Conservation (phyloP, 2,888 invertebrate genomes). For the Gastracanthus pulcherrimus region DNA sequence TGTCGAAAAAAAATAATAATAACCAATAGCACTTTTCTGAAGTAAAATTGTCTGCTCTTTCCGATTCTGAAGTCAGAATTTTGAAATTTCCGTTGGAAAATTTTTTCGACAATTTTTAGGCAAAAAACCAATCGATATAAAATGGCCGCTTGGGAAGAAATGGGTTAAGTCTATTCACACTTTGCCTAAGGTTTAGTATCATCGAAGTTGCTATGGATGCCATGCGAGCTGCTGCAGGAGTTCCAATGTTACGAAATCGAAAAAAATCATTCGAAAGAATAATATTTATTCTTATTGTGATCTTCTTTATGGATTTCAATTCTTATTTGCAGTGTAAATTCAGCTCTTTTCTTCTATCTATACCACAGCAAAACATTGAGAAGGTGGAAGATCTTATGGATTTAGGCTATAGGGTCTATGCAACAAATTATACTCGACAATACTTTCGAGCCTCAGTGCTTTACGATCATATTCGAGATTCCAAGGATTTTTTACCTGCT, state of each 20-base stretch:
- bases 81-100: too few relatives aligned
- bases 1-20: too few relatives aligned
- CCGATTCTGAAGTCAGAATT: too few relatives aligned
- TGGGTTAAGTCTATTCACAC: not conserved
- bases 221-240: not conserved
- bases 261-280: not conserved
- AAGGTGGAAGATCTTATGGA: not conserved
- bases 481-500: not conserved
- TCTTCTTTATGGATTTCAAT: not conserved
- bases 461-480: not conserved
- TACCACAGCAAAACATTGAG: not conserved
- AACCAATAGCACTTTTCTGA: too few relatives aligned
- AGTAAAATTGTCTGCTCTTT: too few relatives aligned
- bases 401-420: not conserved
- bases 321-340: not conserved
- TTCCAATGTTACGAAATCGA: not conserved
- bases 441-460: not conserved
- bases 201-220: not conserved
- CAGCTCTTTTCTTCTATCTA: not conserved
- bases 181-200: not conserved
- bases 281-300: not conserved
- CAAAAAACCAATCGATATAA: too few relatives aligned
- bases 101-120: too few relatives aligned
- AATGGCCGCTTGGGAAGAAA: too few relatives aligned
- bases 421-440: not conserved